phyloP scores from a whole-genome alignment of 1,140 invertebrate species.

The Drosophila bifasciata region DNA sequence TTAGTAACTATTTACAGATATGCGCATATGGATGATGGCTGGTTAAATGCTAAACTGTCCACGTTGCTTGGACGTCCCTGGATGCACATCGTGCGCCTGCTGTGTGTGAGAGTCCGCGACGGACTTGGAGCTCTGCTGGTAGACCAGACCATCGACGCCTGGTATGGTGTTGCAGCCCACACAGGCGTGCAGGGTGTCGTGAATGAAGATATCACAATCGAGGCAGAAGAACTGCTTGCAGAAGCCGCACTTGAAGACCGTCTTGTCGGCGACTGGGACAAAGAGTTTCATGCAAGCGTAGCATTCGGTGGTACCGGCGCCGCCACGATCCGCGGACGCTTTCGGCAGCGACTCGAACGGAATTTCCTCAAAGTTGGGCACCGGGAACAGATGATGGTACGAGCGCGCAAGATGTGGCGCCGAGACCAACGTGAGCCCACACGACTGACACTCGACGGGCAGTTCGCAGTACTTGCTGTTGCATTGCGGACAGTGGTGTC shows the following conservation, averaged over 20 bases:
- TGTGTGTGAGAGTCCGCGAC: conserved; percentile 6
- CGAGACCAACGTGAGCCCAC: conserved; percentile 97
- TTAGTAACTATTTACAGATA: conserved; percentile 13
- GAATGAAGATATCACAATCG: conserved; percentile 97
- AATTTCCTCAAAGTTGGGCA: conserved; percentile 92
- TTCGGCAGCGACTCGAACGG: conserved; percentile 85
- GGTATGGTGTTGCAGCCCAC: conserved; percentile 92
- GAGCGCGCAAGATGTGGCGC: conserved; percentile 98
- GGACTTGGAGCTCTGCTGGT: conserved; percentile 57
- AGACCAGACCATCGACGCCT: conserved; percentile 63
- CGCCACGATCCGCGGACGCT: conserved; percentile 59
- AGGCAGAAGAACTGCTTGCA: conserved; percentile 94
- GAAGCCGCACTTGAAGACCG: conserved; percentile 91
- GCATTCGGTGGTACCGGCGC: conserved; percentile 83
- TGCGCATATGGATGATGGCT: too few relatives aligned
- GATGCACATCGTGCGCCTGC: conserved; percentile 11
- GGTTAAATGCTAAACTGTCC: conserved; percentile 43
- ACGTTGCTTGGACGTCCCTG: conserved; percentile 53
- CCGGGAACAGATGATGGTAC: conserved; percentile 98
- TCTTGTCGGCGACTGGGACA: conserved; percentile 87
- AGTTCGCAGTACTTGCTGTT: conserved; percentile 98
- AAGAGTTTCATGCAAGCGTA: conserved; percentile 90
- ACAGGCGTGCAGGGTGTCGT: conserved; percentile 96
- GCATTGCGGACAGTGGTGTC: conserved; percentile 98
- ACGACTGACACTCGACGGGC: conserved; percentile 97